Conservation (phyloP, 2,797 vertebrate species). For the Periparus ater region DNA sequence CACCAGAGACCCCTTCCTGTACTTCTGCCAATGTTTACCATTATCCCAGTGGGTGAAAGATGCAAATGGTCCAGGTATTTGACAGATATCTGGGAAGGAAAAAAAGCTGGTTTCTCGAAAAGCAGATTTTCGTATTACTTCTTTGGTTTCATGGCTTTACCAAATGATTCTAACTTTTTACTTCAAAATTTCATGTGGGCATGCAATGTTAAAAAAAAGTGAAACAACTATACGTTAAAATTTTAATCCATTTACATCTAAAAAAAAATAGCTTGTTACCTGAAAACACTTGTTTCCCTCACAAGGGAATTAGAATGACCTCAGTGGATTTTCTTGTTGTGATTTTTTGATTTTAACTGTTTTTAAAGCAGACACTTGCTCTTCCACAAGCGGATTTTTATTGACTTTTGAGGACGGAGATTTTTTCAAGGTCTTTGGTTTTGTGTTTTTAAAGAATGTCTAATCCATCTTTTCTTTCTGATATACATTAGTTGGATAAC, state of each 20-base stretch:
- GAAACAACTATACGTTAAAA: neutral
- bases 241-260: accelerated
- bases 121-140: neutral
- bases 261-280: neutral
- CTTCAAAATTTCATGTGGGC: neutral
- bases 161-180: neutral
- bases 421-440: neutral
- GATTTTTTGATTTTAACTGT: neutral
- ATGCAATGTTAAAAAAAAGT: neutral
- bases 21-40: slow-evolving; percentile 23
- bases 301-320: neutral
- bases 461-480: neutral
- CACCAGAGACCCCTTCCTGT: neutral
- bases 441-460: neutral
- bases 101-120: neutral
- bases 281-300: neutral
- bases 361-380: neutral
- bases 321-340: neutral
- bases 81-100: neutral
- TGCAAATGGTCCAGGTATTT: neutral
- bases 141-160: neutral
- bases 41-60: slow-evolving; percentile 3
- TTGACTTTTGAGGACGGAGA: neutral
- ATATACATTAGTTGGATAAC: neutral
- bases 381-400: neutral